A percentile compares a stretch with the other conserved stretches of the same genome.
These are phyloP conservation scores for Clarias magur DNA, from an alignment of 2,113 vertebrate species.

Conservation along the genomic window DNA sequence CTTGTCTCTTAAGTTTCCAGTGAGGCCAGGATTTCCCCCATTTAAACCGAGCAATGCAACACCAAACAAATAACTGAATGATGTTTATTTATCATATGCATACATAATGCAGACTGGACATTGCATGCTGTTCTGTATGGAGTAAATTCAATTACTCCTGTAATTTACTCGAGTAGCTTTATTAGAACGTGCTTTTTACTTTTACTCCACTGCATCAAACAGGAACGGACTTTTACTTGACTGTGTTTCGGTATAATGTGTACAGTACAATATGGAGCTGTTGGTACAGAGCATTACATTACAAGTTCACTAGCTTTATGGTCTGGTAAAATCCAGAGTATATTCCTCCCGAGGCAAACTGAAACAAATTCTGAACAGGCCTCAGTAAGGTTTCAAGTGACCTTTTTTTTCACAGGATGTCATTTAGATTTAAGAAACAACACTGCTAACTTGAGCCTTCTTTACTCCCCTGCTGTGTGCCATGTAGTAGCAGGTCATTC, in stretches of 20 bases:
- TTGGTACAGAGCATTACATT: neutral
- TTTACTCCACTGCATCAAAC: too few relatives aligned
- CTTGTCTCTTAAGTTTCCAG: neutral
- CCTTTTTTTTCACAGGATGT: neutral
- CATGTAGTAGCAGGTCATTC: conserved; percentile 53
- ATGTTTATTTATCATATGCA: too few relatives aligned
- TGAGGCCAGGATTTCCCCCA: neutral
- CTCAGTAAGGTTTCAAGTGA: neutral
- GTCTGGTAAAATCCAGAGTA: neutral
- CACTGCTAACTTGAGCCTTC: neutral
- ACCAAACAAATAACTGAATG: neutral
- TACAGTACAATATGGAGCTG: neutral
- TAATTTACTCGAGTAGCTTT: too few relatives aligned
- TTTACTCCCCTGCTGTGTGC: conserved; percentile 7
- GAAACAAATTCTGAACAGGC: neutral
- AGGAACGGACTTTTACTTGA: too few relatives aligned
- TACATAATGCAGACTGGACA: too few relatives aligned
- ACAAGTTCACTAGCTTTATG: neutral
- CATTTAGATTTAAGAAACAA: neutral
- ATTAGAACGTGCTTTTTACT: too few relatives aligned
- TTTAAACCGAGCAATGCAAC: neutral
- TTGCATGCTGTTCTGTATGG: too few relatives aligned
- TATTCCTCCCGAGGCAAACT: neutral
- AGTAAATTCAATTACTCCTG: too few relatives aligned
- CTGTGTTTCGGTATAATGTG: neutral